phyloP scores from a whole-genome alignment of 1,140 invertebrate species.

The Brachionus rotundiformis region DNA sequence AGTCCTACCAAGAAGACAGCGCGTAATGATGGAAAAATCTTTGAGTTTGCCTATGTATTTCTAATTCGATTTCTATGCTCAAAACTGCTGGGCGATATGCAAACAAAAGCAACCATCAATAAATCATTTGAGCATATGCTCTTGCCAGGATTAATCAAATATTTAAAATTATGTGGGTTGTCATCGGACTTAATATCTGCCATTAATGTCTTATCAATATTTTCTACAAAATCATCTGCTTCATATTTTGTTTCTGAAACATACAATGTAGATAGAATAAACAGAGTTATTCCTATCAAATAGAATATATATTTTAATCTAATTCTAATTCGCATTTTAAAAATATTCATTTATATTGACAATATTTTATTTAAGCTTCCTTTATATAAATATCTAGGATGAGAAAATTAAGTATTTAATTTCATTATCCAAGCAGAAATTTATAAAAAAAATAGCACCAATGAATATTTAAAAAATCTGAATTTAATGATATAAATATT shows the following conservation, averaged over 20 bases:
- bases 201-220: background rate
- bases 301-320: background rate
- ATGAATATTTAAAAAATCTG: no score
- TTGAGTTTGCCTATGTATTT: conserved; percentile 50
- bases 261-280: background rate
- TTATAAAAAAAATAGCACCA: no score
- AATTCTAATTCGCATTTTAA: background rate
- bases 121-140: background rate
- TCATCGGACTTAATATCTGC: background rate
- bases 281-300: background rate
- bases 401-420: no score
- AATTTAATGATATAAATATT: no score
- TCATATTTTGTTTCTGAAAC: background rate
- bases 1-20: background rate
- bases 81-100: conserved; percentile 52
- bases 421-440: no score
- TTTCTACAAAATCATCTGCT: background rate
- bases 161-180: conserved; percentile 53
- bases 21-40: background rate
- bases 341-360: no score
- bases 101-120: background rate
- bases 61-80: conserved; percentile 52
- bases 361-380: no score
- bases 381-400: no score
- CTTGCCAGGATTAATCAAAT: conserved; percentile 51